Base-by-base conservation (phyloP, 2,888 invertebrate species). In the Apodemia mormo region DNA sequence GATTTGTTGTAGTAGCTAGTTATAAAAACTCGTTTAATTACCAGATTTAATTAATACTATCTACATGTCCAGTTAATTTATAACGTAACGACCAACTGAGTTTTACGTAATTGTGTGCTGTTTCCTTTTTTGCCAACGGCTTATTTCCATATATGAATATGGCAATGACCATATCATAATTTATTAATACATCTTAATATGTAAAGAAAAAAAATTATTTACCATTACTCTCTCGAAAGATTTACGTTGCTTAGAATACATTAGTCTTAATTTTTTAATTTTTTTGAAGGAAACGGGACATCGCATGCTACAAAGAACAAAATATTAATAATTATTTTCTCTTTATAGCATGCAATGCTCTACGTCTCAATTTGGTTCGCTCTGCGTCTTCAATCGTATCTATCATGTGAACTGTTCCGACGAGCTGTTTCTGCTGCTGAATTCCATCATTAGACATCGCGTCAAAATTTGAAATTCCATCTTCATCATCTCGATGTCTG, bases 71-170 rank as follows among this genome's bases (percentile, higher is more conserved):
- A 49, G 49, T 49, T 49, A 49, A 49, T 49, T 49, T 14, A 49
- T 7, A 22, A 22, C 52, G 52, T 54, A 54, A 22, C n/a, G 52
- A n/a, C 52, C 52, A 54, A 22, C 52, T 54, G n/a, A 54, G 52
- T 22, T 54, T 54, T 54, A 54, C n/a, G 52, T 54, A 54, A 54
- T 54, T 14, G 7, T 54, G n/a, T 54, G 14, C 14, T 52, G n/a
- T 52, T 52, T 52, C 52, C 7, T 52, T 52, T 52, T 52, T 52
- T 52, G 52, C 52, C 1, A n/a, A 7, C 52, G 6, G n/a, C n/a
- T 52, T 52, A 52, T 52, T 52, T 52, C 52, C 52, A 52, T 52
- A 52, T 12, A 52, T 52, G 52, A 52, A 52, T 52, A 52, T n/a
- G 5, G 52, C 49, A 49, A 9, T n/a, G n/a, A n/a, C 14, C 52